These are phyloP conservation scores for Ochotona princeps DNA, from an alignment of 2,113 vertebrate genomes.

Conservation along the genomic window DNA sequence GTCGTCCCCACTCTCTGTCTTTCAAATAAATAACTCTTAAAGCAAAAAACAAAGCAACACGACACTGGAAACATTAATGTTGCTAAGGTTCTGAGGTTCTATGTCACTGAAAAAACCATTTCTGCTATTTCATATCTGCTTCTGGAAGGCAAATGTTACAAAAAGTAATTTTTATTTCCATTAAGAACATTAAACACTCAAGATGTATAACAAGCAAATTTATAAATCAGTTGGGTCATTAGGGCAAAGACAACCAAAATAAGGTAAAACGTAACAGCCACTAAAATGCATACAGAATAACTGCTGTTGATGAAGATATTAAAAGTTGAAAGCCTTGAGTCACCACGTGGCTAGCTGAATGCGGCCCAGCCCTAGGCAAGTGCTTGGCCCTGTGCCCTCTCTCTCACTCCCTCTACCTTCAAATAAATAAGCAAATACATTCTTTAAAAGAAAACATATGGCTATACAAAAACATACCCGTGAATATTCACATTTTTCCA, in stretches of 20 bases:
- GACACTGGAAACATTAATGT: not conserved
- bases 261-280: not conserved
- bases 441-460: too few relatives aligned
- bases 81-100: not conserved
- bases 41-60: not conserved
- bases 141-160: not conserved
- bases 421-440: too few relatives aligned
- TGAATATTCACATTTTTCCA: too few relatives aligned
- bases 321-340: not conserved
- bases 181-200: not conserved
- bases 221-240: conserved; percentile 9
- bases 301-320: not conserved
- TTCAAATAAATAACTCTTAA: too few relatives aligned
- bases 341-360: too few relatives aligned
- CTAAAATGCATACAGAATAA: not conserved
- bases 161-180: not conserved
- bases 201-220: not conserved
- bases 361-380: too few relatives aligned
- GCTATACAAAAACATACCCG: too few relatives aligned
- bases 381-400: too few relatives aligned
- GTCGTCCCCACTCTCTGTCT: too few relatives aligned
- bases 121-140: conserved; percentile 10
- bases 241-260: not conserved
- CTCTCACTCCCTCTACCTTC: too few relatives aligned
- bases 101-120: not conserved